phyloP scores from a whole-genome alignment of 2,888 invertebrate species.

The Trissolcus brochymenae region DNA sequence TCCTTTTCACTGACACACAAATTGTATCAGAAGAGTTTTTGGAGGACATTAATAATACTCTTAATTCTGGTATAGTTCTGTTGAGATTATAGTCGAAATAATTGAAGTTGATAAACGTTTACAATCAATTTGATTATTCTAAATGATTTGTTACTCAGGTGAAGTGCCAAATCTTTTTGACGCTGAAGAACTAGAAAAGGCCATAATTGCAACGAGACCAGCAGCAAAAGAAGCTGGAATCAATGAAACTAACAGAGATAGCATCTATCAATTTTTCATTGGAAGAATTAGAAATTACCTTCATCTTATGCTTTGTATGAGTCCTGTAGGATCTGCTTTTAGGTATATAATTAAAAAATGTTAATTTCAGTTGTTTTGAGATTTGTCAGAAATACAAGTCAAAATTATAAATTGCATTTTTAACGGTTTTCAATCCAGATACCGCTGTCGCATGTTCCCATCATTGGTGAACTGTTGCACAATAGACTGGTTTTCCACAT shows the following conservation, averaged over 20 bases:
- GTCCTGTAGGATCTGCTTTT: conserved; percentile 92
- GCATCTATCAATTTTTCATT: conserved; percentile 90
- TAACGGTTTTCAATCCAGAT: conserved; percentile 75
- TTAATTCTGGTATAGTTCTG: conserved; percentile 84
- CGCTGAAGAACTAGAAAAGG: conserved; percentile 89
- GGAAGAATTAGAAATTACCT: conserved; percentile 88
- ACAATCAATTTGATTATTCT: too few relatives aligned
- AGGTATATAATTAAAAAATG: conserved; percentile 73
- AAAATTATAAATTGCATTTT: too few relatives aligned
- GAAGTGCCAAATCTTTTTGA: conserved; percentile 95
- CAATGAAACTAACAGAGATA: conserved; percentile 83
- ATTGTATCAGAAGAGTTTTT: conserved; percentile 93
- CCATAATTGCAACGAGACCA: conserved; percentile 85
- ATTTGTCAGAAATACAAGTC: too few relatives aligned
- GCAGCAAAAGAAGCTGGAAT: conserved; percentile 84
- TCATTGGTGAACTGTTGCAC: conserved; percentile 94
- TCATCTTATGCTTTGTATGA: conserved; percentile 93
- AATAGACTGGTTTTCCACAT: conserved; percentile 95
- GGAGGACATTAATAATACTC: conserved; percentile 93
- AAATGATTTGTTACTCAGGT: conserved; percentile 75
- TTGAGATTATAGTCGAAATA: not conserved
- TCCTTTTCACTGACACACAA: conserved; percentile 93
- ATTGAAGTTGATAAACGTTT: too few relatives aligned
- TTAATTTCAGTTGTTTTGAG: too few relatives aligned
- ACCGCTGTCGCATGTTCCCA: conserved; percentile 94